Base-by-base conservation (phyloP, 2,797 vertebrate species). In the Chelonia mydas region DNA sequence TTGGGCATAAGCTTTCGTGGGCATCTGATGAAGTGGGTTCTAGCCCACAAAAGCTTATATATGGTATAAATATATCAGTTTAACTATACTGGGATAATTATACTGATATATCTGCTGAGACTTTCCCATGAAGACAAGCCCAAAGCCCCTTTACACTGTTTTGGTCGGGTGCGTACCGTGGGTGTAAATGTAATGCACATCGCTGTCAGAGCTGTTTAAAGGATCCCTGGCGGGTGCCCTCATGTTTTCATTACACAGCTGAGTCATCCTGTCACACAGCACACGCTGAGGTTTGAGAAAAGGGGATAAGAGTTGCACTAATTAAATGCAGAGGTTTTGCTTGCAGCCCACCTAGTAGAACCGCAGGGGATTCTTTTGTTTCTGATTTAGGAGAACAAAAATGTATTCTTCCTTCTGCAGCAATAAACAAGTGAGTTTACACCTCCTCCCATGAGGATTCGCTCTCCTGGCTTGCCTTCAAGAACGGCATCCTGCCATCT, bases 161-260 rank as follows among this genome's bases (percentile, higher is more conserved):
- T 47, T 77, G 27, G 45, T 25, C 28, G 41, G 27, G 25, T 17
- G 6, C 9, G 3, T 12, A 77, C 12, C 11, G 45, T 31, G 47
- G 45, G 45, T 77, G 28, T 77, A 47, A 77, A 77, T 31, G 41
- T 31, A 77, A 49, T 45, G 7, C 28, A 31, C 45, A 13, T 49
- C 45, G 2, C 27, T 49, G 74, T 31, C 13, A 49, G 47, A 49
- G 27, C 74, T 49, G 47, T 77, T 47, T 47, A 77, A 77, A 77
- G 41, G 47, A 49, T 28, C 81, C 79, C 23, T 13, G 3, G 33
- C 0, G 0, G 86, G 9, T 50, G 23, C 47, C 72, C 21, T 47
- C 12, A 13, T 45, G 37, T 41, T 89, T 94, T 51, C 81, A 13
- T 45, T 68, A 33, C 3, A 33, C 49, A 89, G 3, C 28, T 1